These are phyloP conservation scores for Hirudo medicinalis DNA, from an alignment of 1,140 invertebrate genomes.

Conservation along the genomic window DNA sequence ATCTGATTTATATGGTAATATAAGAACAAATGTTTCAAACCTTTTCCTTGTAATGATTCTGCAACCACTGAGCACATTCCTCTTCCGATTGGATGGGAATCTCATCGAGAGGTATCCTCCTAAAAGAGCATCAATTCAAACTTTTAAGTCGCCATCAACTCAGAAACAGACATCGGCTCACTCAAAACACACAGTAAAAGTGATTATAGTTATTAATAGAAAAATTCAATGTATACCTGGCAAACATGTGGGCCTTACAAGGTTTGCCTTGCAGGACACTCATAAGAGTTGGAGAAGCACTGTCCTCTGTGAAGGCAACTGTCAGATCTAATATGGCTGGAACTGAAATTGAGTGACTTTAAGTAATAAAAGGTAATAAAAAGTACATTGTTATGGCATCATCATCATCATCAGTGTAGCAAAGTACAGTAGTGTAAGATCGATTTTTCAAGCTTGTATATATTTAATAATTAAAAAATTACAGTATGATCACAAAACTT, in stretches of 20 bases:
- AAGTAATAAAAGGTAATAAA: too few species aligned
- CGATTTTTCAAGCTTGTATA: too few species aligned
- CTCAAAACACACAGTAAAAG: conserved; percentile 25
- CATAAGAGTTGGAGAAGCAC: conserved; percentile 54
- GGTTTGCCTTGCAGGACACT: conserved; percentile 65
- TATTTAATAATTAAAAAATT: not conserved
- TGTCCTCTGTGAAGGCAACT: conserved; percentile 51
- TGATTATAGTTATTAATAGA: not conserved
- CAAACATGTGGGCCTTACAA: conserved; percentile 60
- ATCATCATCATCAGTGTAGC: too few species aligned
- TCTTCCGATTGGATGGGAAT: conserved; percentile 63
- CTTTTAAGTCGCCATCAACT: not conserved
- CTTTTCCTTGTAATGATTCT: conserved; percentile 65
- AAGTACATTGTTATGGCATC: not conserved
- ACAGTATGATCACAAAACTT: not conserved
- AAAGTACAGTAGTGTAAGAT: too few species aligned
- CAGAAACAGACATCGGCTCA: conserved; percentile 10
- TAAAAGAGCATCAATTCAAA: conserved; percentile 25
- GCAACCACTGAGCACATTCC: conserved; percentile 63
- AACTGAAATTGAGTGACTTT: conserved; percentile 35
- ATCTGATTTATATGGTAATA: not conserved
- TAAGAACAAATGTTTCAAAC: conserved; percentile 38
- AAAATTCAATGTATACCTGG: conserved; percentile 28
- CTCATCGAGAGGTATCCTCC: conserved; percentile 63
- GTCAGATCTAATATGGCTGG: conserved; percentile 74